Evolutionary conservation across 2,113 vertebrate genomes (phyloP).

Genomic region (Eretmodus cyanostictus): DNA sequence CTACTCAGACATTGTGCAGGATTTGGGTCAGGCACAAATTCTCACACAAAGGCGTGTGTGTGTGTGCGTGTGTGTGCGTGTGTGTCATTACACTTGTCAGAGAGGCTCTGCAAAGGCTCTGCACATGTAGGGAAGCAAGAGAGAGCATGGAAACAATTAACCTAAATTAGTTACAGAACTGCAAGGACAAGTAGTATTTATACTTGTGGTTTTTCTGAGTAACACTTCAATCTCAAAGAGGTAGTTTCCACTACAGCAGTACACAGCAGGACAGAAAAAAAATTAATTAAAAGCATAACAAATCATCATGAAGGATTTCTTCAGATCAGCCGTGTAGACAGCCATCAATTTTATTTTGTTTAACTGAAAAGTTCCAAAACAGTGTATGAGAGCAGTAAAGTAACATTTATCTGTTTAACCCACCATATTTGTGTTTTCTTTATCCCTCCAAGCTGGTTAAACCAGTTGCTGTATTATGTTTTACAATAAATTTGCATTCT

Average conservation of each 20-base stretch:
- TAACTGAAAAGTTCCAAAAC: neutral
- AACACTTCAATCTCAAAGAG: neutral
- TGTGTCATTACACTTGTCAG: neutral
- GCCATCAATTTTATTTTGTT: neutral
- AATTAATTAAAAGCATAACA: neutral
- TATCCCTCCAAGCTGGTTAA: neutral
- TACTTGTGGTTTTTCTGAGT: neutral
- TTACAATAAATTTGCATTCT: neutral
- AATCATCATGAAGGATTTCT: neutral
- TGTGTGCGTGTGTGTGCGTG: neutral
- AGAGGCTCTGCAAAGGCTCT: neutral
- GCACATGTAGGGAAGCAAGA: neutral
- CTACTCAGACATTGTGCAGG: neutral
- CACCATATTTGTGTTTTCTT: neutral
- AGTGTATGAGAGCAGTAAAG: neutral
- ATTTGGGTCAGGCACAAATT: neutral
- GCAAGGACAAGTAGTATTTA: slow-evolving; percentile 22
- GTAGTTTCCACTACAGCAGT: neutral
- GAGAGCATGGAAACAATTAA: slow-evolving; percentile 37
- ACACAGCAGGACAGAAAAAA: neutral
- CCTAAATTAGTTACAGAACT: slow-evolving; percentile 23
- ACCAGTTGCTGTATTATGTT: neutral
- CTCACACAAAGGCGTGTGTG: neutral
- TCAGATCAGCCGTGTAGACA: neutral
- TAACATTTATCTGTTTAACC: neutral